Percentiles rank a stretch among this genome's conserved stretches.
phyloP scores from a whole-genome alignment of 2,888 invertebrate species.

The Camponotus fellah region DNA sequence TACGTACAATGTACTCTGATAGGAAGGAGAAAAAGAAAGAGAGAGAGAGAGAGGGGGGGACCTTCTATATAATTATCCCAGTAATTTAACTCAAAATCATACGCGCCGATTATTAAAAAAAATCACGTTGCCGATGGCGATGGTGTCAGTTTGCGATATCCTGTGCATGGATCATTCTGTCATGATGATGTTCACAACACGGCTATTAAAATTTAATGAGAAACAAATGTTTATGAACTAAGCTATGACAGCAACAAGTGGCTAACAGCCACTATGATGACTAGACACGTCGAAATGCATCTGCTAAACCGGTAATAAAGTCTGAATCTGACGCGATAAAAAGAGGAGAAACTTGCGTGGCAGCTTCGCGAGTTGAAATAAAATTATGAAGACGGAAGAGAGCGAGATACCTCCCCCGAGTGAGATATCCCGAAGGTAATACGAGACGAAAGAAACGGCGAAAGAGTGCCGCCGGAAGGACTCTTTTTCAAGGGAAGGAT shows the following conservation, averaged over 20 bases:
- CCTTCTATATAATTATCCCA: conserved; percentile 24
- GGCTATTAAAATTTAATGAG: conserved; percentile 47
- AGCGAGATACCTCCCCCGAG: not conserved
- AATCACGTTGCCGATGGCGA: conserved; percentile 14
- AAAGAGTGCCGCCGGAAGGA: conserved; percentile 19
- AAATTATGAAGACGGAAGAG: conserved; percentile 39
- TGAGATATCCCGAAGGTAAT: conserved; percentile 43
- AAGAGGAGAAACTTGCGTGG: conserved; percentile 3
- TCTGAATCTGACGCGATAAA: conserved; percentile 18
- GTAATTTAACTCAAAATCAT: conserved; percentile 6
- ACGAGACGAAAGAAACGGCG: conserved; percentile 52
- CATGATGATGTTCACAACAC: not conserved
- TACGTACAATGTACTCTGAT: conserved; percentile 1
- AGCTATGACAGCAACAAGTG: conserved; percentile 54
- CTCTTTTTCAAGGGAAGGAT: conserved; percentile 12
- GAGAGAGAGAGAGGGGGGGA: not conserved
- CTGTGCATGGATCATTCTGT: not conserved
- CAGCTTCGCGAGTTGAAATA: conserved; percentile 56
- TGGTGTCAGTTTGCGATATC: conserved; percentile 4
- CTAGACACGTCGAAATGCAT: conserved; percentile 36
- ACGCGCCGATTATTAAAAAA: not conserved
- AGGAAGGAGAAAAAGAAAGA: not conserved
- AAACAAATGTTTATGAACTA: conserved; percentile 43
- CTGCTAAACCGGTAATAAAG: conserved; percentile 30
- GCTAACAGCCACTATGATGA: conserved; percentile 31